These are phyloP conservation scores for Lagothrix lagotricha DNA, from an alignment of 2,797 vertebrate genomes.

Conservation along the genomic window DNA sequence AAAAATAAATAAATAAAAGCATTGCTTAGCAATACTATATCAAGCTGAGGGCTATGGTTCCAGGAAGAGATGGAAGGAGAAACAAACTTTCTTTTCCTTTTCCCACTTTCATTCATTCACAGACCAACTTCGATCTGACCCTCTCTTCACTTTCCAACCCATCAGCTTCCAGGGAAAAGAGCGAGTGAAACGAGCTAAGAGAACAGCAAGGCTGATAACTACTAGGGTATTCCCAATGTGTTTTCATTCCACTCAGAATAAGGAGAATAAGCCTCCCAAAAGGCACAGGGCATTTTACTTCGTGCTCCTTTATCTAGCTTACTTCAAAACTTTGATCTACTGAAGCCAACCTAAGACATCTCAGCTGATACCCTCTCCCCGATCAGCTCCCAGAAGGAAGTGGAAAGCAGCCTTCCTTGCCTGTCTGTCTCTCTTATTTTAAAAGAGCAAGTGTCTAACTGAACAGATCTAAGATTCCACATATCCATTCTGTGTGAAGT, in stretches of 20 bases:
- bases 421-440: neutral
- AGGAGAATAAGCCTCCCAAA: neutral
- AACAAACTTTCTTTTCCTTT: neutral
- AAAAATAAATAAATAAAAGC: neutral
- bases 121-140: neutral
- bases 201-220: neutral
- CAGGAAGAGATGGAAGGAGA: neutral
- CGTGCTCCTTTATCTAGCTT: neutral
- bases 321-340: neutral
- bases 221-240: neutral
- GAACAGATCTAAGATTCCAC: neutral
- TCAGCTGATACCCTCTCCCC: neutral
- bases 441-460: neutral
- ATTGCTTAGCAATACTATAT: neutral
- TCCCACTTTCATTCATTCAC: neutral
- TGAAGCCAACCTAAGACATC: neutral
- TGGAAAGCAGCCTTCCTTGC: neutral
- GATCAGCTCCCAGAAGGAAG: neutral
- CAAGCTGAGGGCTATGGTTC: neutral
- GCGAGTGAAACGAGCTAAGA: neutral
- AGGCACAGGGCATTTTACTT: neutral
- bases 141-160: neutral
- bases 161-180: neutral
- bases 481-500: neutral
- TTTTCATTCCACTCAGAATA: neutral